A percentile compares a stretch with the other conserved stretches of the same genome.
phyloP scores from a whole-genome alignment of 1,140 invertebrate species.

The Orussus abietinus region DNA sequence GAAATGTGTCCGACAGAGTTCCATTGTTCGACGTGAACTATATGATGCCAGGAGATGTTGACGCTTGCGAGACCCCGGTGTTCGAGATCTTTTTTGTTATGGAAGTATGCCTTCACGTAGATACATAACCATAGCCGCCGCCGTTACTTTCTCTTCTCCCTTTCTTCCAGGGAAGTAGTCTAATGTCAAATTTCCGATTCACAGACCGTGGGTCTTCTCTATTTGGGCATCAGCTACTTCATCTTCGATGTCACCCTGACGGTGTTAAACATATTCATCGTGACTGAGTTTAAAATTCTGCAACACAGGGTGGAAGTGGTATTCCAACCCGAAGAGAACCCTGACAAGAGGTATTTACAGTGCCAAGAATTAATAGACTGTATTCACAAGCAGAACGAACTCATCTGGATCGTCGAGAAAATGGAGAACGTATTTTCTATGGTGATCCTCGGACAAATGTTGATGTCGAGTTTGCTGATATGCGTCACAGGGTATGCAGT shows the following conservation, averaged over 20 bases:
- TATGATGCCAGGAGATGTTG: too few species aligned
- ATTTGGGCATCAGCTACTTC: slow-evolving; percentile 3
- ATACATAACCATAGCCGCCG: too few species aligned
- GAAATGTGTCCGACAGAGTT: slow-evolving; percentile 1
- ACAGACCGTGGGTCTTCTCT: neutral
- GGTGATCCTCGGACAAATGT: neutral
- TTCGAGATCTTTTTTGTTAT: neutral
- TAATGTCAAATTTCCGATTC: too few species aligned
- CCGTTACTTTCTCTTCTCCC: too few species aligned
- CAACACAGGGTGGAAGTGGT: slow-evolving; percentile 2
- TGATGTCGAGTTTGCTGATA: neutral
- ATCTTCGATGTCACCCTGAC: neutral
- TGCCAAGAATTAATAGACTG: neutral
- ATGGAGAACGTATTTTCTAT: neutral
- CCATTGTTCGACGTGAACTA: too few species aligned
- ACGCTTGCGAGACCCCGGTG: too few species aligned
- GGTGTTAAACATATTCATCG: slow-evolving; percentile 2
- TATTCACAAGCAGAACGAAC: neutral
- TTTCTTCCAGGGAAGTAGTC: too few species aligned
- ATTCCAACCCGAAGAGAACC: neutral
- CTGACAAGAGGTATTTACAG: neutral
- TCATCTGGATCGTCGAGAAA: neutral
- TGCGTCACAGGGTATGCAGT: neutral
- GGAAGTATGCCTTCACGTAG: too few species aligned
- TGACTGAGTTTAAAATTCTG: slow-evolving; percentile 2